Base-by-base conservation (phyloP, 2,888 invertebrate species). In the Elegia similella region DNA sequence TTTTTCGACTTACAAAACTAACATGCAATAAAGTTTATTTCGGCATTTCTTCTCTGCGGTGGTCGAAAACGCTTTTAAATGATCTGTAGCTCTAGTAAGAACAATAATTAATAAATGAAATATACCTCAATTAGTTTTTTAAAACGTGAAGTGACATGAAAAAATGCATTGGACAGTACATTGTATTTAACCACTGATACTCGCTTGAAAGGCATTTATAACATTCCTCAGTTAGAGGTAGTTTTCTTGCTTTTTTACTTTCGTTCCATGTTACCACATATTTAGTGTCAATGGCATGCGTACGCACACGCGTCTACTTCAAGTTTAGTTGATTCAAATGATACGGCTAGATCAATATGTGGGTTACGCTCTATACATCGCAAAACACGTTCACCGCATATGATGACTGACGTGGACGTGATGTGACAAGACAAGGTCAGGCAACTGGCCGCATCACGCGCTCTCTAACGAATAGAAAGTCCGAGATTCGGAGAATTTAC, bases 351-450 rank as follows among this genome's bases (percentile, higher is more conserved):
- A 50, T 13, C 15, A 34, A 50, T 34, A 50, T 50, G 17, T 34
- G 16, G 38, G 46, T 46, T 46, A 46, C 43, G 10, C 10, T 47
- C 29, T 17, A 23, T 12, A 47, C 52, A 52, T 52, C 13, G 44
- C 5, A 10, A 16, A 8, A 17, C 16, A 46, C 23, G 46, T 46
- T 29, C 17, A 50, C 50, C 34, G 34, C 50, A 38, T 17, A 50
- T 50, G 50, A 16, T 34, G 34, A 7, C 8, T 38, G 15, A 38
- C 7, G 30, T 30, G 32, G 48, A 8, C 30, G 48, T 50, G 50
- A 50, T 16, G 32, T 34, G 50, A 50, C 50, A 50, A 50, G 50
- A 50, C 50, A 50, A 50, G 50, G 50, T 50, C 50, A 50, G 34
- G 1, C 32, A 8, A 34, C 50, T 34, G 50, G 34, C 16, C 38